A percentile compares a stretch with the other conserved stretches of the same genome.
These are phyloP conservation scores for Mugil cephalus DNA, from an alignment of 2,113 vertebrate species.

Conservation along the genomic window DNA sequence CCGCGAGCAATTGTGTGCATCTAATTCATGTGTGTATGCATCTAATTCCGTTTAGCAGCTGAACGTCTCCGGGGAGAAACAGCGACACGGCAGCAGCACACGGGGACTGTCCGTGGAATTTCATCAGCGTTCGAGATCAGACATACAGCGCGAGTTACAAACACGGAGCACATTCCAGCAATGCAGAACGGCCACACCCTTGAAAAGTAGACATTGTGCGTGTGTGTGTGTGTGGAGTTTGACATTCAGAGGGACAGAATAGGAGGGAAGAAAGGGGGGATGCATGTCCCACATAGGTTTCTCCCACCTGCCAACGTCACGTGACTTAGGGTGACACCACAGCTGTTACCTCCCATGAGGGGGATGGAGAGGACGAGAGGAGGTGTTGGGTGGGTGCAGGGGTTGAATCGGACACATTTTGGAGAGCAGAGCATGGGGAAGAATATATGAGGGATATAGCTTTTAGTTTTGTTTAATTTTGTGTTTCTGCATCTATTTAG, in stretches of 20 bases:
- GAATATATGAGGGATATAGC: too few species aligned
- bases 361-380: slow-evolving; percentile 57
- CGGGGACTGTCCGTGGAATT: slow-evolving; percentile 52
- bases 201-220: slow-evolving; percentile 41
- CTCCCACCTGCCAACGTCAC: slow-evolving; percentile 79
- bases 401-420: slow-evolving; percentile 26
- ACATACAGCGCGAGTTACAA: slow-evolving; percentile 64
- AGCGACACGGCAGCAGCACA: slow-evolving; percentile 11
- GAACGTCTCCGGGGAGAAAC: not conserved
- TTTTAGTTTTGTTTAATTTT: too few species aligned
- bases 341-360: slow-evolving; percentile 74
- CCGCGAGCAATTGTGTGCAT: too few species aligned
- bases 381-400: slow-evolving; percentile 43
- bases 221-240: slow-evolving; percentile 21
- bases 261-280: slow-evolving; percentile 39
- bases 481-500: too few species aligned
- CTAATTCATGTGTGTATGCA: too few species aligned
- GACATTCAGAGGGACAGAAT: slow-evolving; percentile 69
- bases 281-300: slow-evolving; percentile 69
- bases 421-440: slow-evolving; percentile 5
- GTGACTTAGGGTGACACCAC: slow-evolving; percentile 75
- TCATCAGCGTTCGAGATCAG: slow-evolving; percentile 64
- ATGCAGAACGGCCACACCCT: slow-evolving; percentile 72
- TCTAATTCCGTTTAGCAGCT: slow-evolving; percentile 4
- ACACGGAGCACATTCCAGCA: slow-evolving; percentile 67